phyloP scores from a whole-genome alignment of 2,113 vertebrate genomes.

The Spea bombifrons region DNA sequence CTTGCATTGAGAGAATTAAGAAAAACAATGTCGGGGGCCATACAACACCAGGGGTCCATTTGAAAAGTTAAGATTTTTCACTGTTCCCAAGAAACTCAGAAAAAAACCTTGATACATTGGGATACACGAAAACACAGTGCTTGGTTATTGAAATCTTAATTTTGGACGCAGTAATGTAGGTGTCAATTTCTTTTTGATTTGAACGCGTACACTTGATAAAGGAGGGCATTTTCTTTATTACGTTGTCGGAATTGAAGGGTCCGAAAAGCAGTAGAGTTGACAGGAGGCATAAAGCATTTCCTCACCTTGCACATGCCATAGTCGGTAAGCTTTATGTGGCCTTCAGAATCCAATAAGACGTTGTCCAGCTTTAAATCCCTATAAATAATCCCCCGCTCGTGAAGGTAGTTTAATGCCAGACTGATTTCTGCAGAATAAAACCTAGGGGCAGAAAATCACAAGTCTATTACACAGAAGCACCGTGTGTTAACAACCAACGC shows the following conservation, averaged over 20 bases:
- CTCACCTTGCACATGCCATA: slow-evolving; percentile 99
- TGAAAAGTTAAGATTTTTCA: too few species aligned
- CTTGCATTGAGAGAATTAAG: too few species aligned
- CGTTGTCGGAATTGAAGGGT: neutral
- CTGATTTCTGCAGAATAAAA: slow-evolving; percentile 99
- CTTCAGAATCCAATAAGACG: slow-evolving; percentile 94
- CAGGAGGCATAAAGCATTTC: slow-evolving; percentile 42
- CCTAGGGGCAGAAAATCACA: slow-evolving; percentile 64
- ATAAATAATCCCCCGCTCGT: slow-evolving; percentile 97
- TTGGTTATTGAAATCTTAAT: too few species aligned
- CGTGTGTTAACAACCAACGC: neutral
- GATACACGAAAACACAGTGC: too few species aligned
- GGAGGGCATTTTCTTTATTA: too few species aligned
- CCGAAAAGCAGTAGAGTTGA: slow-evolving; percentile 15
- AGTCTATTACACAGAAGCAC: slow-evolving; percentile 7
- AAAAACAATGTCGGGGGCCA: too few species aligned
- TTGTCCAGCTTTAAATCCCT: slow-evolving; percentile 98
- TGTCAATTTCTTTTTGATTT: too few species aligned
- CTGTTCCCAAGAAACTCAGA: too few species aligned
- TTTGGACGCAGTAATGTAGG: too few species aligned
- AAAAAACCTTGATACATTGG: too few species aligned
- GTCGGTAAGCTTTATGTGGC: slow-evolving; percentile 98
- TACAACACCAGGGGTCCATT: too few species aligned
- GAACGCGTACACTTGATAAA: too few species aligned
- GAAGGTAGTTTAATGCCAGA: slow-evolving; percentile 96